Conservation (phyloP, 2,888 invertebrate genomes). For the Tinea trinotella region DNA sequence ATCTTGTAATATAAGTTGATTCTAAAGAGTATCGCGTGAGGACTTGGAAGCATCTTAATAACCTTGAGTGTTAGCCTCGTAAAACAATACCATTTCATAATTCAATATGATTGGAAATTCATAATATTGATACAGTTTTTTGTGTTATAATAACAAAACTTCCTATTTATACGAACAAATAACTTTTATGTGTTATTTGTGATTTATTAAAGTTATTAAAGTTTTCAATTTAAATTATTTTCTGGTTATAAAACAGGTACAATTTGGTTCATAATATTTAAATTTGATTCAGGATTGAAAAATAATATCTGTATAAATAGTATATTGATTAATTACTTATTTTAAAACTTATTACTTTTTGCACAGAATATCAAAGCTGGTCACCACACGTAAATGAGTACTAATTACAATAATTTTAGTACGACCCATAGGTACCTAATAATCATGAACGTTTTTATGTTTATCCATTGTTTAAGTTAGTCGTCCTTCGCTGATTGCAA, state of each 20-base stretch:
- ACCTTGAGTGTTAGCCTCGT: not conserved
- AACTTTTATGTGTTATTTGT: no score
- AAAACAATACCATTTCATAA: constrained; percentile 6
- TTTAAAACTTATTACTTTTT: not conserved
- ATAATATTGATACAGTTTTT: not conserved
- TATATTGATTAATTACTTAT: no score
- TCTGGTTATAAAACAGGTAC: no score
- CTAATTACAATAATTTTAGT: not conserved
- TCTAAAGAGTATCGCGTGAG: constrained; percentile 5
- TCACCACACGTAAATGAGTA: not conserved
- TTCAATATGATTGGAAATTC: not conserved
- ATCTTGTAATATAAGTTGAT: not conserved
- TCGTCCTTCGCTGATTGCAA: not conserved
- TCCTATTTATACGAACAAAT: no score
- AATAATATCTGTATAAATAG: no score
- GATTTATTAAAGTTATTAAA: no score
- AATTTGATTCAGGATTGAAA: no score
- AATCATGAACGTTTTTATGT: not conserved
- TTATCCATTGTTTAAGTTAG: constrained; percentile 15
- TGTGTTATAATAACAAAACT: no score
- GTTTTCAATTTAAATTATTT: no score
- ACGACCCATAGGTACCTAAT: not conserved
- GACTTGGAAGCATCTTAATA: not conserved
- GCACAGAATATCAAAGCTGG: not conserved
- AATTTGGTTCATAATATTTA: no score